Conservation (phyloP, 1,140 invertebrate species). For the Camponotus vicinus region DNA sequence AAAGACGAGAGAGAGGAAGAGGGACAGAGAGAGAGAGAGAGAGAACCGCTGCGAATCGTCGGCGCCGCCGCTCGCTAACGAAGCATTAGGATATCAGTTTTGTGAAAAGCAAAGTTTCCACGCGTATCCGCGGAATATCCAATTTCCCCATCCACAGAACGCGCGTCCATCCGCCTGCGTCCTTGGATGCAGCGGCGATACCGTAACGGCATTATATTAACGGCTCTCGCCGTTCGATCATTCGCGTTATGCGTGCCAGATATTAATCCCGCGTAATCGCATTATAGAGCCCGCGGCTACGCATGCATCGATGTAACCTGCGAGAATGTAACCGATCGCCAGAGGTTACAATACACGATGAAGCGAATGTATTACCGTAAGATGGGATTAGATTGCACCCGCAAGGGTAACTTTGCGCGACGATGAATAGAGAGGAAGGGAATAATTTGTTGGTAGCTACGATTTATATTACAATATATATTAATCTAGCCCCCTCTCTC, state of each 20-base stretch:
- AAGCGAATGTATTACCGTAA: constrained; percentile 45
- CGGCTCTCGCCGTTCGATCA: constrained; percentile 43
- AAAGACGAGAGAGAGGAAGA: too few relatives aligned
- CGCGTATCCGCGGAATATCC: constrained; percentile 42
- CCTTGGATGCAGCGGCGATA: constrained; percentile 25
- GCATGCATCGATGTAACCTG: constrained; percentile 24
- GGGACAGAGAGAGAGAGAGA: too few relatives aligned
- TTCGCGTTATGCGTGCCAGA: constrained; percentile 60
- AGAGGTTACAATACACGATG: constrained; percentile 30
- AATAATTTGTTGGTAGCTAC: constrained; percentile 21
- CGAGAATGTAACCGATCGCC: constrained; percentile 52
- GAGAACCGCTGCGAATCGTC: background rate
- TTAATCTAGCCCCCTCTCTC: too few relatives aligned
- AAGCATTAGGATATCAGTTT: constrained; percentile 62
- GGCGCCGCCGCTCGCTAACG: constrained; percentile 36
- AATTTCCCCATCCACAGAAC: constrained; percentile 34
- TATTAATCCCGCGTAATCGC: constrained; percentile 57
- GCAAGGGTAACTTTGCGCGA: constrained; percentile 43
- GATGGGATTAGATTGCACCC: constrained; percentile 55
- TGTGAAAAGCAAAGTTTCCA: constrained; percentile 57
- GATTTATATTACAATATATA: background rate
- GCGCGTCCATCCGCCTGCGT: constrained; percentile 11
- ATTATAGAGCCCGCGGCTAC: constrained; percentile 48
- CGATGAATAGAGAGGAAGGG: background rate
- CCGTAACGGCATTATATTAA: constrained; percentile 35